Conservation (phyloP, 2,113 vertebrate genomes). For the Glaucidium brasilianum region DNA sequence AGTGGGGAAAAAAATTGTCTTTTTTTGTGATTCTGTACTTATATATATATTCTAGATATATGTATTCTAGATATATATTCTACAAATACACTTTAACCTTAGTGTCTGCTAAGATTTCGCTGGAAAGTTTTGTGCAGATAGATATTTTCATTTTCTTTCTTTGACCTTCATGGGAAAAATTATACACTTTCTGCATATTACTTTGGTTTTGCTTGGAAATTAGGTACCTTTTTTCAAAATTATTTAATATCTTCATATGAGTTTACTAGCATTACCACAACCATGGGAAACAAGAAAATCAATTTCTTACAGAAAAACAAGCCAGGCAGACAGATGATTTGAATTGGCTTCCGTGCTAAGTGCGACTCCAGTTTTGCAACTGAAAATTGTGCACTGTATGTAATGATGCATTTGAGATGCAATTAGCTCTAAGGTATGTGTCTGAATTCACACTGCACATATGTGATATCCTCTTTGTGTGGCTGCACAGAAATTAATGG, state of each 20-base stretch:
- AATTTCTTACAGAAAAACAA: not conserved
- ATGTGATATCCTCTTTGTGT: not conserved
- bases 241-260: not conserved
- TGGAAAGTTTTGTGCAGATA: not conserved
- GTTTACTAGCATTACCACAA: not conserved
- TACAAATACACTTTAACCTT: not conserved
- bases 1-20: not conserved
- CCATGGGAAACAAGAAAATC: not conserved
- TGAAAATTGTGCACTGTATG: not conserved
- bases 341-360: not conserved
- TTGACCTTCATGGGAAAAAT: not conserved
- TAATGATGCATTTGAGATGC: accelerated
- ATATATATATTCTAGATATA: no score
- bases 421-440: not conserved
- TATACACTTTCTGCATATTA: not conserved
- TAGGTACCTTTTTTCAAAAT: not conserved
- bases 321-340: not conserved
- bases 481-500: not conserved
- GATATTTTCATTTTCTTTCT: not conserved
- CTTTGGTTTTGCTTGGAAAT: not conserved
- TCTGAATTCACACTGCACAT: not conserved
- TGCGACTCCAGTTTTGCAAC: not conserved
- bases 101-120: not conserved
- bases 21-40: not conserved
- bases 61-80: not conserved